Evolutionary conservation across 2,888 invertebrate species (phyloP), one percentile per base, ranked within the genome.

Genomic region (Branchellion lobata): DNA sequence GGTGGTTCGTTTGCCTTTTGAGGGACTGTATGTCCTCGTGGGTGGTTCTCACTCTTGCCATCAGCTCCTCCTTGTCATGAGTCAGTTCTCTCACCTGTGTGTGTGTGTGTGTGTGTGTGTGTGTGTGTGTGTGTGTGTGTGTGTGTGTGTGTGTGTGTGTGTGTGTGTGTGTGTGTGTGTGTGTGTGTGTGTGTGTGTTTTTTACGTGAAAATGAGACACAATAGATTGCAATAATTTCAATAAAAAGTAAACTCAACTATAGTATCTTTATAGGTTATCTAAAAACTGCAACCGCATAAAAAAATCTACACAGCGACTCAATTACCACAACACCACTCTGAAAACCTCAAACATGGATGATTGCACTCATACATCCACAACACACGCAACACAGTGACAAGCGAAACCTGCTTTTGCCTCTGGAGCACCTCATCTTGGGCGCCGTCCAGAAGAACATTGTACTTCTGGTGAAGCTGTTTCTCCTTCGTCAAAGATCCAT

Each of bases 401-500:
- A n/a, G n/a, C n/a, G n/a, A n/a, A n/a, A 34, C 34, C 53, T 77
- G 65, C 36, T 65, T 77, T 21, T 2, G 53, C 65, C 53, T 77
- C 29, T 34, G 31, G 1, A 29, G 24, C 61, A 77, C 33, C 29
- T 77, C 77, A 65, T 57, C 34, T 21, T 61, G 47, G 5, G 57
- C 21, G 24, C 53, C 34, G 27, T 27, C 57, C 21, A 77, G 65
- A 31, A 51, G 27, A 21, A 57, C 57, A 29, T 53, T 77, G 36
- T 51, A 65, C 53, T 77, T 33, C 3, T 77, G 77, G n/a, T 77
- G 77, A 14, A 77, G 65, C 18, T 77, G 57, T 65, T 77, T 53
- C 53, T 77, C 77, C 34, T 65, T 77, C 24, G 65, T 57, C 3
- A 77, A 53, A 31, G 77, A 77, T 24, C 61, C 53, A 53, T 77